Conservation (phyloP, 2,113 vertebrate genomes). For the Amblyopsis rosae region DNA sequence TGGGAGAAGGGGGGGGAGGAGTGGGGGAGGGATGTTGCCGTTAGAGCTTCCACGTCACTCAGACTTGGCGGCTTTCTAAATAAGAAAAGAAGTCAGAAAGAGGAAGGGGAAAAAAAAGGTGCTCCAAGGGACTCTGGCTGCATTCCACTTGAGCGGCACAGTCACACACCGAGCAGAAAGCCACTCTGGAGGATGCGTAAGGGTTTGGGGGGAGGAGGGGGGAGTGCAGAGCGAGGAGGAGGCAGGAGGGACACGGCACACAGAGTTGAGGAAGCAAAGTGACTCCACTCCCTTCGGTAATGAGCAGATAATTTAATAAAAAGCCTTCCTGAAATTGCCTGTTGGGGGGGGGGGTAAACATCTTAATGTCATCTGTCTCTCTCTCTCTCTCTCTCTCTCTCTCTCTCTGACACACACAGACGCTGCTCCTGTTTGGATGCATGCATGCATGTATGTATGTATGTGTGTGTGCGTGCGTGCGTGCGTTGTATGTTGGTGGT, state of each 20-base stretch:
- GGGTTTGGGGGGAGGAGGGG: conserved; percentile 9
- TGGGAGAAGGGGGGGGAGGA: conserved; percentile 4
- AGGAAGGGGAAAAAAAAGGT: conserved; percentile 35
- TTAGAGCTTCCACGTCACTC: conserved; percentile 53
- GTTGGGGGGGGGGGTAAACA: conserved; percentile 50
- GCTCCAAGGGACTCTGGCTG: conserved; percentile 72
- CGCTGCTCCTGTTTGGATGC: background rate
- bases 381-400: background rate
- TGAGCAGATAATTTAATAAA: conserved; percentile 69
- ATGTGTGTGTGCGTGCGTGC: conserved; percentile 11
- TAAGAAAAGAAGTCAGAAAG: conserved; percentile 6
- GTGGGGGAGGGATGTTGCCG: conserved; percentile 23
- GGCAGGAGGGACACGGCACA: conserved; percentile 54
- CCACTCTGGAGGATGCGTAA: conserved; percentile 62
- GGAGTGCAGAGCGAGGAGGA: conserved; percentile 13
- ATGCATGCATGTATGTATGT: background rate
- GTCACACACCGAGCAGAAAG: conserved; percentile 72
- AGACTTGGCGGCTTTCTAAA: conserved; percentile 68
- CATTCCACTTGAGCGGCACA: conserved; percentile 74
- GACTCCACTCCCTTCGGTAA: conserved; percentile 65
- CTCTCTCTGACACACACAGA: background rate
- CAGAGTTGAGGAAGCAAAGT: conserved; percentile 53
- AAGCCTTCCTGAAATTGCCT: conserved; percentile 67
- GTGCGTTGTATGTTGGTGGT: conserved; percentile 1
- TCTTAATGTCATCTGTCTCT: conserved; percentile 9